Evolutionary conservation across 2,797 vertebrate species (phyloP), one percentile per base, ranked within the genome.

Genomic region (Onychomys leucogaster): DNA sequence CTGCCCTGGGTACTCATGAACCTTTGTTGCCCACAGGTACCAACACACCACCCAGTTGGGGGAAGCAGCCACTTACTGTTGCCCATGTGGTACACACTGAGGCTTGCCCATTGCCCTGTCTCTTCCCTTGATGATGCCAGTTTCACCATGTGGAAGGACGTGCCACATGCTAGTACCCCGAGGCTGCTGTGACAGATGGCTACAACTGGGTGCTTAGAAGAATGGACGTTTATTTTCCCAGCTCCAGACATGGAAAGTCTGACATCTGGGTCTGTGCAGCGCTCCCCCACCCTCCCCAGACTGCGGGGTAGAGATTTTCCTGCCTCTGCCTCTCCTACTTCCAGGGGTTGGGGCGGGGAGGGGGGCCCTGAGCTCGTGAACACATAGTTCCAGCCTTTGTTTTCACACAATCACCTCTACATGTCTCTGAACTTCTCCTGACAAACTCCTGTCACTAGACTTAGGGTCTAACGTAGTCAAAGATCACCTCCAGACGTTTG

Each of bases 21-120:
- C 16, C 6, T 25, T 12, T 23, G 81, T 61, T 57, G 49, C 63
- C 34, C 69, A 25, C 49, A 63, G 41, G 19, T 87, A 2, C 17
- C 32, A 27, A 49, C 49, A 11, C 65, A 41, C 73, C 41, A 89
- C 57, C 10, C 25, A 21, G 1, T 19, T 32, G 41, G 21, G 57
- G 41, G 82, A 78, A 65, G 52, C 25, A 41, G 17, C n/a, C 41
- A 52, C 32, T 13, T 46, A 52, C 46, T n/a, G 21, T 5, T 65
- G 37, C 27, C 21, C 14, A 0, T 19, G 13, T 1, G 8, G n/a
- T 10, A 0, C n/a, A 78, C 8, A 23, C 43, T 2, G 21, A 61
- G 61, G 59, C 6, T 0, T 2, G 11, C 5, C 0, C 11, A 23
- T 43, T 27, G 17, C 17, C 14, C 27, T 1, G 21, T 2, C 59